A percentile compares a stretch with the other conserved stretches of the same genome.
Evolutionary conservation across 2,888 invertebrate genomes (phyloP).

Genomic region (Himalopsyche japonica): DNA sequence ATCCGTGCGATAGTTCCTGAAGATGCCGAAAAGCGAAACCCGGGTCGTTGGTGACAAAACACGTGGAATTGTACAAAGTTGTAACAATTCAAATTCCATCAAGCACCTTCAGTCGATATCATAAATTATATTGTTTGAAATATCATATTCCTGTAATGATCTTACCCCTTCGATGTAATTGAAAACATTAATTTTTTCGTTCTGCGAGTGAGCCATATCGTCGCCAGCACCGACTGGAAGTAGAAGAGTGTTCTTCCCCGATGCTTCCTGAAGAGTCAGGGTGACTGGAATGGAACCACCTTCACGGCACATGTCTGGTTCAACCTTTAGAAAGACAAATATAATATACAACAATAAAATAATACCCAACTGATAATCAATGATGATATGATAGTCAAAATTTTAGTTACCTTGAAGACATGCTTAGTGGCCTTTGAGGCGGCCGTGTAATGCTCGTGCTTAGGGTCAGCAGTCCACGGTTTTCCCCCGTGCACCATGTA

Average conservation of each 20-base stretch:
- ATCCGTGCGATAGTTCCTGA: too few species aligned
- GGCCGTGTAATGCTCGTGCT: conserved; percentile 90
- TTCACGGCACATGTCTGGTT: conserved; percentile 94
- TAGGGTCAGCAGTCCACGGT: conserved; percentile 92
- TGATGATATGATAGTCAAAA: too few species aligned
- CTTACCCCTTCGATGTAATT: conserved; percentile 95
- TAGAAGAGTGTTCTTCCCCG: conserved; percentile 90
- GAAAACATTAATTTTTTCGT: conserved; percentile 91
- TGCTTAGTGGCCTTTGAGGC: conserved; percentile 79
- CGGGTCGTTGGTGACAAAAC: neutral
- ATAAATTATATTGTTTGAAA: too few species aligned
- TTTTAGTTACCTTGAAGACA: conserved; percentile 71
- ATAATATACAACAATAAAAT: neutral
- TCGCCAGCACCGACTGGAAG: conserved; percentile 94
- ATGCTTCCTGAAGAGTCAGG: conserved; percentile 88
- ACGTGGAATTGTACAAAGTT: neutral
- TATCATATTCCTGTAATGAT: conserved; percentile 32
- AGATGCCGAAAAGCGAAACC: neutral
- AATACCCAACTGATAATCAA: too few species aligned
- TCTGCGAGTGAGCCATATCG: conserved; percentile 98
- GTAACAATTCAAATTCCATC: too few species aligned
- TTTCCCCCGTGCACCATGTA: conserved; percentile 75
- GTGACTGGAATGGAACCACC: conserved; percentile 98
- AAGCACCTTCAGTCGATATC: too few species aligned
- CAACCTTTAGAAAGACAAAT: conserved; percentile 57